These are phyloP conservation scores for Drosophila mulleri DNA, from an alignment of 2,888 invertebrate species.

Conservation along the genomic window DNA sequence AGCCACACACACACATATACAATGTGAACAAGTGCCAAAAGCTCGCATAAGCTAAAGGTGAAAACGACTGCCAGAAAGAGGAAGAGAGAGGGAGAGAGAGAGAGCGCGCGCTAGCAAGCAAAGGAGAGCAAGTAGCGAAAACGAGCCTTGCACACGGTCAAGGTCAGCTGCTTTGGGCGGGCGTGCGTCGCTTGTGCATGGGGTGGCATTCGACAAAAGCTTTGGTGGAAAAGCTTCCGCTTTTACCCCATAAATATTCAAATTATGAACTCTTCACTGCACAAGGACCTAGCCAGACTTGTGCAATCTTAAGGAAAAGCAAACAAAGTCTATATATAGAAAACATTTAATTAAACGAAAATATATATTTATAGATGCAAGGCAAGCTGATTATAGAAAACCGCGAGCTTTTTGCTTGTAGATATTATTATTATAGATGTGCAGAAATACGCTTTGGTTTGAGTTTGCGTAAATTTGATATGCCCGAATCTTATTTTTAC, in stretches of 20 bases:
- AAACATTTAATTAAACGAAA: constrained; percentile 10
- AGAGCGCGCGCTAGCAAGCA: neutral
- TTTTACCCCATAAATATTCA: constrained; percentile 30
- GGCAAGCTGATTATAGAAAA: neutral
- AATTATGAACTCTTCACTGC: constrained; percentile 30
- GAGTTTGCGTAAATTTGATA: neutral
- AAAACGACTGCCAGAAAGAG: neutral
- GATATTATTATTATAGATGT: neutral
- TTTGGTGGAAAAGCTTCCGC: constrained; percentile 36
- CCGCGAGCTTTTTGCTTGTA: neutral
- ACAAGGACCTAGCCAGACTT: constrained; percentile 7
- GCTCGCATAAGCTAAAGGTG: constrained; percentile 28
- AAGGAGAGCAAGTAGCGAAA: constrained; percentile 18
- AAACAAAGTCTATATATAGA: constrained; percentile 5
- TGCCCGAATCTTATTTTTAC: neutral
- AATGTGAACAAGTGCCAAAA: constrained; percentile 31
- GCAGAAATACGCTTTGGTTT: neutral
- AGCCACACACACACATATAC: neutral
- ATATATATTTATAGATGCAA: constrained; percentile 1
- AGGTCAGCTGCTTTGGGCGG: constrained; percentile 35
- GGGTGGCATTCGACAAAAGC: constrained; percentile 21
- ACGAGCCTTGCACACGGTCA: constrained; percentile 61
- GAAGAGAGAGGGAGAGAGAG: neutral
- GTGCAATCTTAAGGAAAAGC: constrained; percentile 5
- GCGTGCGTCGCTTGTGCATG: constrained; percentile 2